Conservation (phyloP, 2,113 vertebrate genomes). For the Indri indri region DNA sequence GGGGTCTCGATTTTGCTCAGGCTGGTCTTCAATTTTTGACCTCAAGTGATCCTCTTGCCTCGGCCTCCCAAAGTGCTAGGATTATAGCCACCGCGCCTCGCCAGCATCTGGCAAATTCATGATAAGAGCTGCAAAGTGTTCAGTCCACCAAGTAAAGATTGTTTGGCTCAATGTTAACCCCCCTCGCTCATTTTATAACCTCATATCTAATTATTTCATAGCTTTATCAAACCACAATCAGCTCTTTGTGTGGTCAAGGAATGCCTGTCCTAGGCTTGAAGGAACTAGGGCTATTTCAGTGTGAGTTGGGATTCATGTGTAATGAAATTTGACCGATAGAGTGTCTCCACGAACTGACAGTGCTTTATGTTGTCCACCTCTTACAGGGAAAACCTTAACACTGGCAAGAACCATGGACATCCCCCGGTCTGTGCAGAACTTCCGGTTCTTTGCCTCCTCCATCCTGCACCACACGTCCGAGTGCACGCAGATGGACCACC, state of each 20-base stretch:
- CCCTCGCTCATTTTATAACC: no score
- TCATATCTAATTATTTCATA: background rate
- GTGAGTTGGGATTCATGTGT: rapidly evolving
- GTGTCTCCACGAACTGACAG: rapidly evolving
- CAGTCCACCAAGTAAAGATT: background rate
- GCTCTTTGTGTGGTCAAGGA: background rate
- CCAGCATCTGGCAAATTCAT: background rate
- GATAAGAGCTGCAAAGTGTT: background rate
- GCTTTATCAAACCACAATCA: background rate
- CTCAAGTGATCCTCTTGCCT: no score
- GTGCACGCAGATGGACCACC: conserved; percentile 90
- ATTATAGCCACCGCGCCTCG: no score
- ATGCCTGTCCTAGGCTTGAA: background rate
- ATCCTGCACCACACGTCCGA: conserved; percentile 91
- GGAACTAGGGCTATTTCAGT: background rate
- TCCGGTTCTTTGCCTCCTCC: conserved; percentile 96
- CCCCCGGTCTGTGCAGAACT: conserved; percentile 91
- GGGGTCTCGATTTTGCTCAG: no score
- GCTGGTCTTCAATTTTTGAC: no score
- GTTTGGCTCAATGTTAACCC: background rate
- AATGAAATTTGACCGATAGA: background rate
- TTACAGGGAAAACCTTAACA: conserved; percentile 91
- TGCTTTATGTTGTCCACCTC: background rate
- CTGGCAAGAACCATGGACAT: conserved; percentile 94
- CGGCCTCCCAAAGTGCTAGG: no score